These are phyloP conservation scores for Cyclophora punctaria DNA, from an alignment of 2,888 invertebrate genomes.

Conservation along the genomic window DNA sequence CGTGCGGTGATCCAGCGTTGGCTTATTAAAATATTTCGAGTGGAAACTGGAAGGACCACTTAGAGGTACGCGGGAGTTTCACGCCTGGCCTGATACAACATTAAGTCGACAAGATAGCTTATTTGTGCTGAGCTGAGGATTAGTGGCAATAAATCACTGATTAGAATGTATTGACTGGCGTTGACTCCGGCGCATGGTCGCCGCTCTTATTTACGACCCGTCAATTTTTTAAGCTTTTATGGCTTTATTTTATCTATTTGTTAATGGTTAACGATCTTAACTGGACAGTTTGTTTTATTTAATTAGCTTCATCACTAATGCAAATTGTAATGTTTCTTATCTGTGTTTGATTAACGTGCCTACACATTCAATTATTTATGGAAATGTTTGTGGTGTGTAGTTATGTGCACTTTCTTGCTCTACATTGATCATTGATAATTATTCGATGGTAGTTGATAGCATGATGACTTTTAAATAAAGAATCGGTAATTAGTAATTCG, in stretches of 20 bases:
- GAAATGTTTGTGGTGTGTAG: constrained; percentile 16
- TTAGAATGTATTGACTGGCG: constrained; percentile 75
- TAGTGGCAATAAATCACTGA: constrained; percentile 75
- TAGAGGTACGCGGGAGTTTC: constrained; percentile 75
- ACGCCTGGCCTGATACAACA: constrained; percentile 74
- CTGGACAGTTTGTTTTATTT: constrained; percentile 48
- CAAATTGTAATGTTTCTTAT: constrained; percentile 42
- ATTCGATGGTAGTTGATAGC: too few relatives aligned
- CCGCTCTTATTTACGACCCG: constrained; percentile 57
- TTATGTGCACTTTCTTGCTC: too few relatives aligned
- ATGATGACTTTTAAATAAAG: too few relatives aligned
- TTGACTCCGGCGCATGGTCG: constrained; percentile 59
- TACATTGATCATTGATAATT: too few relatives aligned
- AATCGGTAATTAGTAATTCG: too few relatives aligned
- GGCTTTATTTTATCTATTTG: constrained; percentile 54
- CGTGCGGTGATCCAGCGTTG: constrained; percentile 72
- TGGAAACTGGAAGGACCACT: constrained; percentile 76
- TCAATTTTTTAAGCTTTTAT: constrained; percentile 59
- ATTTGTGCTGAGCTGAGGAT: constrained; percentile 74
- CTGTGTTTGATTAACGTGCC: constrained; percentile 28
- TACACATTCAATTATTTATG: constrained; percentile 39
- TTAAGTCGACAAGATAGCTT: constrained; percentile 76
- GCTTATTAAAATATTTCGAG: constrained; percentile 76
- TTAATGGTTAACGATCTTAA: constrained; percentile 47
- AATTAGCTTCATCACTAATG: constrained; percentile 44